Base-by-base conservation (phyloP, 2,113 vertebrate genomes). In the Megaleporinus macrocephalus region DNA sequence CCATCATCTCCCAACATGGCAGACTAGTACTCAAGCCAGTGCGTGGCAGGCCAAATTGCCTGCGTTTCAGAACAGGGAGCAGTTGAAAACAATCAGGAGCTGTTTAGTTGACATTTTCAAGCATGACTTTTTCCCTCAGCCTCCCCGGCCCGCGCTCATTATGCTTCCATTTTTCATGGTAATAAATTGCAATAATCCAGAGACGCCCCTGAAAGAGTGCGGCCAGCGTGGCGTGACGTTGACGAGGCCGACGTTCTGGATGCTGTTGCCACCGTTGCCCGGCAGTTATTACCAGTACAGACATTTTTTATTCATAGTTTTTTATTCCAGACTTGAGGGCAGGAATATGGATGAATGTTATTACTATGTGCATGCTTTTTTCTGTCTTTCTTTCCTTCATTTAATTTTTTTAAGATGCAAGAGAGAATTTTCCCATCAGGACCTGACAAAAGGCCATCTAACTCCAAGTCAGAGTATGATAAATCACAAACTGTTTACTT, bases 401-500 rank as follows among this genome's bases (percentile, higher is more conserved):
- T 80, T 73, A 18, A 66, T 66, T 51, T 51, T 73, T 81, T 81
- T 69, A 84, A 55, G 75, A 30, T 89, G 81, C 86, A 68, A 66
- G 86, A 83, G 78, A 91, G 84, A 89, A 91, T 91, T 92, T 89
- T 91, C 87, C 89, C 88, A 91, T 94, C 90, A 91, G 86, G 80
- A 89, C 80, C 89, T 94, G 93, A 94, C 93, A 93, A 93, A 88
- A 78, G 90, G 81, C 89, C 88, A 90, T 91, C 90, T 91, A 91
- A 89, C 89, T 89, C 91, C 89, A 92, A 88, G 87, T 88, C 86
- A 88, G 90, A 94, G 92, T 90, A 90, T 94, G 92, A 94, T 93
- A 91, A 94, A 95, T 94, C 91, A 90, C 93, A 94, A 93, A 93
- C 90, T 93, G 92, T 94, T 93, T 92, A 92, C 90, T 92, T 89